Conservation (phyloP, 1,140 invertebrate species). For the Drosophila athabasca region DNA sequence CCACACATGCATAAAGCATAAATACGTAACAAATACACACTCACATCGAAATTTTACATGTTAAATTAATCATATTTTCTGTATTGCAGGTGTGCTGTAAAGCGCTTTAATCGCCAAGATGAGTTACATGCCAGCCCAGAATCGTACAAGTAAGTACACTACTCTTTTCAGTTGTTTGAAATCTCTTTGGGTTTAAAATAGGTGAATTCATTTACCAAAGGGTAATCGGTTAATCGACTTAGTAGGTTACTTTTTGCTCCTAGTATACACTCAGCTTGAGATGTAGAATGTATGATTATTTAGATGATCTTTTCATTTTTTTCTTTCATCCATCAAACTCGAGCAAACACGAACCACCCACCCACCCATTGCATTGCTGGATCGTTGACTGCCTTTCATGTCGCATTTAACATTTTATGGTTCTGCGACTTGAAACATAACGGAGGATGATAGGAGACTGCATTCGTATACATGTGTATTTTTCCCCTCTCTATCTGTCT, state of each 20-base stretch:
- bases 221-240: no score
- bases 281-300: not conserved
- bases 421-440: not conserved
- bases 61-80: slow-evolving; percentile 40
- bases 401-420: slow-evolving; percentile 33
- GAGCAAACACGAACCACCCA: slow-evolving; percentile 3
- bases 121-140: slow-evolving; percentile 91
- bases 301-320: slow-evolving; percentile 36
- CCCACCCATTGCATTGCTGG: not conserved
- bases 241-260: no score
- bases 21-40: not conserved
- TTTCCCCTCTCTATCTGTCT: no score
- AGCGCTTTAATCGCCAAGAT: slow-evolving; percentile 87
- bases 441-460: no score
- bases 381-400: not conserved
- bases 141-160: slow-evolving; percentile 89
- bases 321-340: slow-evolving; percentile 5
- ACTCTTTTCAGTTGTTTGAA: not conserved
- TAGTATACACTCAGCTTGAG: no score
- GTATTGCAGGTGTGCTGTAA: slow-evolving; percentile 80
- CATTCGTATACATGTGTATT: no score
- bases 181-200: no score
- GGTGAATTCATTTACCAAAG: no score
- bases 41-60: slow-evolving; percentile 14
- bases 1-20: not conserved